Percentiles rank a stretch among this genome's conserved stretches.
These are phyloP conservation scores for Melolontha melolontha DNA, from an alignment of 2,888 invertebrate genomes.

Conservation along the genomic window DNA sequence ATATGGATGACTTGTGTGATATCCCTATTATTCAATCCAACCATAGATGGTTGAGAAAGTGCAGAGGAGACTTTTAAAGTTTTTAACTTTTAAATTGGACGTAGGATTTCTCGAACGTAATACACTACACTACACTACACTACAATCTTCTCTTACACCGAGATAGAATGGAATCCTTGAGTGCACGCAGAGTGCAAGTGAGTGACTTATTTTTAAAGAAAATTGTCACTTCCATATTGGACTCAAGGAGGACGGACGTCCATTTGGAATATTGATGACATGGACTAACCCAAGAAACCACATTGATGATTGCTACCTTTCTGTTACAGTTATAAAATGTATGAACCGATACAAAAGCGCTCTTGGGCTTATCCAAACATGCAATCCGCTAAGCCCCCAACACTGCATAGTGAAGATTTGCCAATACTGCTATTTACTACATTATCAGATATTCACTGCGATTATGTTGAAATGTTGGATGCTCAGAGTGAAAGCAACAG, in stretches of 20 bases:
- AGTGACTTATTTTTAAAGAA: no score
- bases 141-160: no score
- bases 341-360: constrained; percentile 12
- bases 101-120: no score
- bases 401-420: constrained; percentile 5
- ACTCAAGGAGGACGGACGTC: constrained; percentile 1
- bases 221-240: neutral
- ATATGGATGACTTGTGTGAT: no score
- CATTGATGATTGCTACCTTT: constrained; percentile 13
- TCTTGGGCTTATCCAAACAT: constrained; percentile 7
- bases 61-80: no score
- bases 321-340: constrained; percentile 3
- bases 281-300: no score
- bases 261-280: constrained; percentile 8
- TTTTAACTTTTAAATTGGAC: no score
- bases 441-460: constrained; percentile 1
- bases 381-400: constrained; percentile 11
- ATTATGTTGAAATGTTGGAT: constrained; percentile 2
- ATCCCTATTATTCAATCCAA: no score
- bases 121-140: no score
- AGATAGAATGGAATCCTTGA: no score
- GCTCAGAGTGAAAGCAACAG: constrained; percentile 14
- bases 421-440: neutral
- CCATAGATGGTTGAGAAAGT: no score
- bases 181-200: no score